Base-by-base conservation (phyloP, 1,140 invertebrate genomes). In the Agrilus planipennis region DNA sequence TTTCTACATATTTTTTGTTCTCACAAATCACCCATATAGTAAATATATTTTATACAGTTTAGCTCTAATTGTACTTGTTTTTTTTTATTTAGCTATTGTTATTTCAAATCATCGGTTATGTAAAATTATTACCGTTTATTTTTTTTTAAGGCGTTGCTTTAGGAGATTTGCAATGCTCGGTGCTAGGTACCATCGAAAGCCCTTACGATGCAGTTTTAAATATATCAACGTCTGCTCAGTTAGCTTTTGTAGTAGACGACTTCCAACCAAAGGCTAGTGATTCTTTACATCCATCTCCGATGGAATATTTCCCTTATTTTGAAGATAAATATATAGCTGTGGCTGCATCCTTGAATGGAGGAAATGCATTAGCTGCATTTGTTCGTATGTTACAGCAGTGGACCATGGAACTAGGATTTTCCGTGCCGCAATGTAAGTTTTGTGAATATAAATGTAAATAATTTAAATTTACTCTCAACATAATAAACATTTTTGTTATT, bases 141-240 rank as follows among this genome's bases (percentile, higher is more conserved):
- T 6, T 12, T 4, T 32, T 50, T 50, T 40, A 28, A 68, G 68
- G 79, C 34, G 77, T 75, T 28, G 84, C 81, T 16, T 60, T 88
- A 21, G 86, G 85, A 10, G 86, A 92, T 65, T 64, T 89, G 10
- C 87, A 90, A 56, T 86, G 84, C 64, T 86, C 84, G 9, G 81
- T 88, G 2, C 70, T 80, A 39, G 81, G 85, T 0, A 77, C 78
- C n/a, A 52, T 88, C 14, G 73, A 79, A 53, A 67, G 65, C 32
- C 57, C 60, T 25, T 68, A 73, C 25, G 81, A 86, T 65, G 76
- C 80, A 49, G 79, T 89, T 18, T 58, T 92, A 29, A 91, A 92
- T 59, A 82, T 92, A 51, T 88, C 87, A 19, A 92, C 89, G 10
- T 90, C 86, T 18, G 82, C 84, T 20, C 89, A 92, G 61, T 60